A percentile compares a stretch with the other conserved stretches of the same genome.
Conservation (phyloP, 2,888 invertebrate genomes). For the Ceratothoa steindachneri region DNA sequence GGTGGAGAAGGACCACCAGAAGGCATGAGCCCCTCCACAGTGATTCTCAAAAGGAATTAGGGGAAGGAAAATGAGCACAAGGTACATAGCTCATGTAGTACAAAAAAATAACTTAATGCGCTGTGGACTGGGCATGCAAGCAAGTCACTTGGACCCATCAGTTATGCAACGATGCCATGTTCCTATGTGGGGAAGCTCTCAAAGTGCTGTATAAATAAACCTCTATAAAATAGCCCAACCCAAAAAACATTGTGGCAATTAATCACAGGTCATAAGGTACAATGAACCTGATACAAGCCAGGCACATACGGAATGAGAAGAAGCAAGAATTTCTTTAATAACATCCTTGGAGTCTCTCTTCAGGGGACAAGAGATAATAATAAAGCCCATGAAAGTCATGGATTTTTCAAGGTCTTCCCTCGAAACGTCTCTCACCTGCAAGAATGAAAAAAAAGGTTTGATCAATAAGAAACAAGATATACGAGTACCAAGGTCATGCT, state of each 20-base stretch:
- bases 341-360: slow-evolving; percentile 91
- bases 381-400: slow-evolving; percentile 90
- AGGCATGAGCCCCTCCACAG: too few relatives aligned
- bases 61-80: too few relatives aligned
- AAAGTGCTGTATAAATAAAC: too few relatives aligned
- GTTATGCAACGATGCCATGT: too few relatives aligned
- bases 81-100: too few relatives aligned
- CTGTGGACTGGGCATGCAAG: too few relatives aligned
- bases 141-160: too few relatives aligned
- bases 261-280: background rate
- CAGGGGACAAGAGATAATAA: slow-evolving; percentile 95
- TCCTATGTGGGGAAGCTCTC: too few relatives aligned
- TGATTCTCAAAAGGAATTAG: too few relatives aligned
- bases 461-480: background rate
- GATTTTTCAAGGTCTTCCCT: slow-evolving; percentile 83
- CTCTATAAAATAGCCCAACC: background rate
- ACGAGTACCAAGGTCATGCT: too few relatives aligned
- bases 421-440: slow-evolving; percentile 12
- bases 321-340: slow-evolving; percentile 87
- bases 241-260: background rate
- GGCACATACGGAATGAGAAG: slow-evolving; percentile 76
- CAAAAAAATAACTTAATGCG: too few relatives aligned
- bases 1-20: too few relatives aligned
- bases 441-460: background rate
- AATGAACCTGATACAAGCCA: background rate